phyloP scores from a whole-genome alignment of 1,140 invertebrate genomes.

The Drosophila mojavensis region DNA sequence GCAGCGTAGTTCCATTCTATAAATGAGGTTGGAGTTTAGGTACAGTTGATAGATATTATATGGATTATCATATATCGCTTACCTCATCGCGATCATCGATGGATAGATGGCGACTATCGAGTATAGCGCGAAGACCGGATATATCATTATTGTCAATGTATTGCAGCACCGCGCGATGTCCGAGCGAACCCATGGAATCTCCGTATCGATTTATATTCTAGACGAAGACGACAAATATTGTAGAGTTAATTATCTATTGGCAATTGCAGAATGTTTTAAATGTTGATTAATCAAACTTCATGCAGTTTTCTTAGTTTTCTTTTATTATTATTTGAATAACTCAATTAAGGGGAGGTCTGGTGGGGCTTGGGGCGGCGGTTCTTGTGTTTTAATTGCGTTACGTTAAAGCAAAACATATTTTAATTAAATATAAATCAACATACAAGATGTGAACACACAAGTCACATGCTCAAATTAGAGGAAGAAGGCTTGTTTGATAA shows the following conservation, averaged over 20 bases:
- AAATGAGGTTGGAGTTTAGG: background rate
- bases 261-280: slow-evolving; percentile 9
- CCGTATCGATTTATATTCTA: slow-evolving; percentile 84
- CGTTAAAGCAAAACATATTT: slow-evolving; percentile 32
- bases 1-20: slow-evolving; percentile 95
- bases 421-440: slow-evolving; percentile 37
- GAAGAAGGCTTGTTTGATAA: slow-evolving; percentile 10
- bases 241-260: slow-evolving; percentile 5
- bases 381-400: slow-evolving; percentile 26
- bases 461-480: slow-evolving; percentile 23
- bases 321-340: background rate
- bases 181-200: slow-evolving; percentile 95
- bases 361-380: background rate
- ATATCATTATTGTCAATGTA: slow-evolving; percentile 93
- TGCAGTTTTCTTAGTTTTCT: slow-evolving; percentile 21
- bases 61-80: slow-evolving; percentile 57
- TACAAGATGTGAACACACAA: slow-evolving; percentile 25
- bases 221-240: slow-evolving; percentile 20
- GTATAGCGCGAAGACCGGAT: slow-evolving; percentile 90
- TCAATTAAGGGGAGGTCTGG: background rate
- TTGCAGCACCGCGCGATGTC: slow-evolving; percentile 90
- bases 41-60: background rate
- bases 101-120: slow-evolving; percentile 91
- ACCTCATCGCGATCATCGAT: slow-evolving; percentile 97
- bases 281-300: slow-evolving; percentile 27